Evolutionary conservation across 2,888 invertebrate genomes (phyloP).

Genomic region (Pteria penguin): DNA sequence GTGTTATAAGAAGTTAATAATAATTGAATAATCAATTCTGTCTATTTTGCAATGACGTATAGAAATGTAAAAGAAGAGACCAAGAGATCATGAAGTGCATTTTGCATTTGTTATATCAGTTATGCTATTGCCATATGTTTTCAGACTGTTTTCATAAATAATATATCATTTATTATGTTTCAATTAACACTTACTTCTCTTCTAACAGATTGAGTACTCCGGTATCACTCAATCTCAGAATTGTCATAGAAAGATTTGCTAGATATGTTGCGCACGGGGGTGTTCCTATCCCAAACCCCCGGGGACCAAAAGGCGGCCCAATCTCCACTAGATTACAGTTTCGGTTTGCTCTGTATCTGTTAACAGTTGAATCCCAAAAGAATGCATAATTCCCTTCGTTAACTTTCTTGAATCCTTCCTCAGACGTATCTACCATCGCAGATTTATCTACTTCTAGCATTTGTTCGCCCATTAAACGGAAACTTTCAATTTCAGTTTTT

Average conservation of each 20-base stretch:
- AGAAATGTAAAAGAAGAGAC: no score
- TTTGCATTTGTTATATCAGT: no score
- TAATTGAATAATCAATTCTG: no score
- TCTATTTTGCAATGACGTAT: no score
- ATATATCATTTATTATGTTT: no score
- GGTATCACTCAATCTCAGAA: conserved; percentile 65
- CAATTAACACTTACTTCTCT: conserved; percentile 58
- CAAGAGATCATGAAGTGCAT: no score
- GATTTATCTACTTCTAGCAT: conserved; percentile 62
- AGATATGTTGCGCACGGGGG: conserved; percentile 72
- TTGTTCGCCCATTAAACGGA: conserved; percentile 70
- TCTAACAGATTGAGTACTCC: conserved; percentile 64
- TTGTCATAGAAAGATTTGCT: conserved; percentile 70
- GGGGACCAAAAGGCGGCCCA: conserved; percentile 71
- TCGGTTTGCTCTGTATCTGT: conserved; percentile 61
- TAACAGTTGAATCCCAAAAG: conserved; percentile 76
- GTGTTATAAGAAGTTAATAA: no score
- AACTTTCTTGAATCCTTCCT: conserved; percentile 64
- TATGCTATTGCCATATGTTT: no score
- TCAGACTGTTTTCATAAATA: no score
- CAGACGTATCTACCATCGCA: conserved; percentile 65
- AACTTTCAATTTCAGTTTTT: conserved; percentile 68
- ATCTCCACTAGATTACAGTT: conserved; percentile 68
- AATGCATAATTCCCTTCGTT: conserved; percentile 71
- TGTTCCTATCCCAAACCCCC: conserved; percentile 72